phyloP scores from a whole-genome alignment of 2,888 invertebrate species.

The Galerucella pusilla region DNA sequence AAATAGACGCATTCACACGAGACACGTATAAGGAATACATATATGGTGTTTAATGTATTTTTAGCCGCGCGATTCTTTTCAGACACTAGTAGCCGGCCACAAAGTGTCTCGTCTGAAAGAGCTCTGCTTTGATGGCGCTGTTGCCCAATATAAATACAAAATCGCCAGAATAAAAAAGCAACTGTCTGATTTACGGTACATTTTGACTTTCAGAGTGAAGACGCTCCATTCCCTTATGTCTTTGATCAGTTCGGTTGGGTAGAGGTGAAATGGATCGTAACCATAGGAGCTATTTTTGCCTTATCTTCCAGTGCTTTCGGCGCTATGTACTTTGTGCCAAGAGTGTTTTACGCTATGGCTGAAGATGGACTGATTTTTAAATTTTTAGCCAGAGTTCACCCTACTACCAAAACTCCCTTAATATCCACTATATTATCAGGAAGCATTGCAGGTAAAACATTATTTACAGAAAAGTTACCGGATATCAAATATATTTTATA shows the following conservation, averaged over 20 bases:
- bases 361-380: slow-evolving; percentile 83
- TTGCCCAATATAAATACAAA: too few relatives aligned
- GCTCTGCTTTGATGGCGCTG: too few relatives aligned
- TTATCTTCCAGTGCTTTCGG: slow-evolving; percentile 84
- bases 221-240: slow-evolving; percentile 78
- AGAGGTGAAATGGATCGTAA: slow-evolving; percentile 82
- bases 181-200: too few relatives aligned
- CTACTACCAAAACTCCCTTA: slow-evolving; percentile 78
- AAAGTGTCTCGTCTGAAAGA: too few relatives aligned
- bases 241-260: slow-evolving; percentile 79
- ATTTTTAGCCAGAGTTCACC: slow-evolving; percentile 76
- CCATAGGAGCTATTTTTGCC: slow-evolving; percentile 83
- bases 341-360: slow-evolving; percentile 88
- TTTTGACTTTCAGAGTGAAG: slow-evolving; percentile 44
- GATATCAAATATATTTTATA: background rate
- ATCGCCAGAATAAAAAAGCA: too few relatives aligned
- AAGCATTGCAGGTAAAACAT: slow-evolving; percentile 71
- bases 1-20: too few relatives aligned
- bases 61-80: too few relatives aligned
- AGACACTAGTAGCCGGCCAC: too few relatives aligned
- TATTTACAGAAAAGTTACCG: background rate
- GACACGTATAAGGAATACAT: too few relatives aligned
- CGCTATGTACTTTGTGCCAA: slow-evolving; percentile 82
- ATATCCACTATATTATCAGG: slow-evolving; percentile 79
- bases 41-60: too few relatives aligned